phyloP scores from a whole-genome alignment of 2,113 vertebrate genomes.

The Sakesphorus luctuosus region DNA sequence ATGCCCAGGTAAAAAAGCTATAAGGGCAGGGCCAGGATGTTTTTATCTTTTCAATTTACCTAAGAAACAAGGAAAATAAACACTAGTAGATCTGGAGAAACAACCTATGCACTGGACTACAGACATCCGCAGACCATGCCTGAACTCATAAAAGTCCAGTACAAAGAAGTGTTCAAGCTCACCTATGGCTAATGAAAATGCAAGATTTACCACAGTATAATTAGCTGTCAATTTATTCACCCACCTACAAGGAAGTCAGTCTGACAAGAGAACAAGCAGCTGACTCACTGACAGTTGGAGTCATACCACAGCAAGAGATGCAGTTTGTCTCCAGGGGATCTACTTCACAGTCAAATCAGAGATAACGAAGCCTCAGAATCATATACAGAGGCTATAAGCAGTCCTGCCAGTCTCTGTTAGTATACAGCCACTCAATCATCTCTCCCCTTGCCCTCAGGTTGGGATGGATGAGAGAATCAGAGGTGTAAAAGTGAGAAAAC shows the following conservation, averaged over 20 bases:
- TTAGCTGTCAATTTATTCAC: constrained; percentile 3
- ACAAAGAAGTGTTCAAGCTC: background rate
- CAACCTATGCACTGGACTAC: background rate
- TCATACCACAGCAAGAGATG: background rate
- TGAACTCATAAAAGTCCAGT: background rate
- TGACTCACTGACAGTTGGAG: background rate
- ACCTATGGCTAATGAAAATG: background rate
- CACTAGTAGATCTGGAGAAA: background rate
- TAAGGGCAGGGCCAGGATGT: background rate
- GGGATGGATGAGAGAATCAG: background rate
- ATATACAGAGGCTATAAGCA: background rate
- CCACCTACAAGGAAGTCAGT: background rate
- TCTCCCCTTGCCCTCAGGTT: rapidly evolving
- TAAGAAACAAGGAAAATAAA: background rate
- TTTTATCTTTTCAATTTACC: background rate
- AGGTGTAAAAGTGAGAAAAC: background rate
- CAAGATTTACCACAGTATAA: background rate
- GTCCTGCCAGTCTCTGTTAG: background rate
- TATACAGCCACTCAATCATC: rapidly evolving
- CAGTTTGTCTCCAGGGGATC: background rate
- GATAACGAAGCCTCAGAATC: background rate
- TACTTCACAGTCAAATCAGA: background rate
- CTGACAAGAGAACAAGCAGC: constrained; percentile 2
- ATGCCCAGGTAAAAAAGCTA: background rate
- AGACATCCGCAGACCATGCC: no score